Evolutionary conservation across 2,113 vertebrate species (phyloP).

Genomic region (Rhinoderma darwinii): DNA sequence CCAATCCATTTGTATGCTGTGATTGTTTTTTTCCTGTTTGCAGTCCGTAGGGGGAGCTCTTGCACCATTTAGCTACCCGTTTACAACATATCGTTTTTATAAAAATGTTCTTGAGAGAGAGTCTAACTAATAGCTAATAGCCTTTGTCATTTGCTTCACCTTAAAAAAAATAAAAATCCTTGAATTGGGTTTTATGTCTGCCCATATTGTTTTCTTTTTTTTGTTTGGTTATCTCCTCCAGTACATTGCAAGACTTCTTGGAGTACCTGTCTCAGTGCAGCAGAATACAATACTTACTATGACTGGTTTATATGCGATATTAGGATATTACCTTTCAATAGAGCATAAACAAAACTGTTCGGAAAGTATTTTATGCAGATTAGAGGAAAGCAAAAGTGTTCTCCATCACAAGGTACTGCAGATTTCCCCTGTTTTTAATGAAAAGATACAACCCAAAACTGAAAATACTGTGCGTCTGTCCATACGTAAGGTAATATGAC

Average conservation of each 20-base stretch:
- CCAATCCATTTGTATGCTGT: not conserved
- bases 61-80: not conserved
- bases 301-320: not conserved
- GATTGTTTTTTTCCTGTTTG: not conserved
- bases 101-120: slow-evolving; percentile 3
- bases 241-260: not conserved
- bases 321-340: too few relatives aligned
- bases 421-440: too few relatives aligned
- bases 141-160: not conserved
- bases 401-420: too few relatives aligned
- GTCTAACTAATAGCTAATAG: slow-evolving; percentile 29
- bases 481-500: too few relatives aligned
- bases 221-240: not conserved
- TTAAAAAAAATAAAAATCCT: not conserved
- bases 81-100: not conserved
- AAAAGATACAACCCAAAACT: too few relatives aligned
- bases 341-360: too few relatives aligned
- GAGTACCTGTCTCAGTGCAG: not conserved
- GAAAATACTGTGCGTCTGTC: too few relatives aligned
- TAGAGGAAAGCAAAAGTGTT: too few relatives aligned
- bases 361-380: too few relatives aligned
- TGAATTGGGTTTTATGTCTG: not conserved
- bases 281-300: not conserved
- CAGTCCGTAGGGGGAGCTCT: slow-evolving; percentile 28
- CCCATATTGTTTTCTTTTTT: not conserved